Conservation (phyloP, 2,888 invertebrate species). For the Zaprionus lineosus region DNA sequence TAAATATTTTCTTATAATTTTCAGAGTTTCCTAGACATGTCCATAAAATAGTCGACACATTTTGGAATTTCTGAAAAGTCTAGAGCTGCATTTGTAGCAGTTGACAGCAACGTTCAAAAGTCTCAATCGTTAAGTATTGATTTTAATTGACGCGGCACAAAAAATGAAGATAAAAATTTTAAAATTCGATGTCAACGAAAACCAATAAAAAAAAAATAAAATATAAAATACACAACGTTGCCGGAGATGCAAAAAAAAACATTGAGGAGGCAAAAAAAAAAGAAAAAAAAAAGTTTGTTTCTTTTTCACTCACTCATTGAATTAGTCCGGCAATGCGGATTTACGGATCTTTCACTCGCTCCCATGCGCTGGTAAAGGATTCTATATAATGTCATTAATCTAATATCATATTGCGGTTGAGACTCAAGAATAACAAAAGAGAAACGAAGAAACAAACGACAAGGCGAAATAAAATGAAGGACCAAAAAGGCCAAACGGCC, state of each 20-base stretch:
- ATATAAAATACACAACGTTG: slow-evolving; percentile 15
- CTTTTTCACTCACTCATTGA: background rate
- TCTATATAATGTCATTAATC: slow-evolving; percentile 15
- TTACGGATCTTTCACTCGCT: slow-evolving; percentile 17
- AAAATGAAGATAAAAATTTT: slow-evolving; percentile 15
- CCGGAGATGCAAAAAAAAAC: slow-evolving; percentile 13
- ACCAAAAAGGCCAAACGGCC: background rate
- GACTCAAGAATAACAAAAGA: slow-evolving; percentile 33
- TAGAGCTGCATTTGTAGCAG: too few relatives aligned
- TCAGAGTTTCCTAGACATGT: background rate
- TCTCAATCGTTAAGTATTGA: too few relatives aligned
- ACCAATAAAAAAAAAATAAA: slow-evolving; percentile 15
- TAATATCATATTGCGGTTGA: slow-evolving; percentile 56
- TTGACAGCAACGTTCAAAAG: too few relatives aligned
- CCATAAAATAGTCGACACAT: background rate
- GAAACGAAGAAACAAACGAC: slow-evolving; percentile 5
- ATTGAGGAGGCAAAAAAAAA: slow-evolving; percentile 39
- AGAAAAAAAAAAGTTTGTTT: slow-evolving; percentile 7
- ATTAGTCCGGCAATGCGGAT: too few relatives aligned
- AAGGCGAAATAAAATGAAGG: background rate
- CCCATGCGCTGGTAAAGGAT: background rate
- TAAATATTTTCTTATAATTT: background rate
- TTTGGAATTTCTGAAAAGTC: slow-evolving; percentile 3
- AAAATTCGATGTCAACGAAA: too few relatives aligned
- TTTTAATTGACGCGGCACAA: slow-evolving; percentile 40